phyloP scores from a whole-genome alignment of 1,140 invertebrate species.

The Microplitis demolitor region DNA sequence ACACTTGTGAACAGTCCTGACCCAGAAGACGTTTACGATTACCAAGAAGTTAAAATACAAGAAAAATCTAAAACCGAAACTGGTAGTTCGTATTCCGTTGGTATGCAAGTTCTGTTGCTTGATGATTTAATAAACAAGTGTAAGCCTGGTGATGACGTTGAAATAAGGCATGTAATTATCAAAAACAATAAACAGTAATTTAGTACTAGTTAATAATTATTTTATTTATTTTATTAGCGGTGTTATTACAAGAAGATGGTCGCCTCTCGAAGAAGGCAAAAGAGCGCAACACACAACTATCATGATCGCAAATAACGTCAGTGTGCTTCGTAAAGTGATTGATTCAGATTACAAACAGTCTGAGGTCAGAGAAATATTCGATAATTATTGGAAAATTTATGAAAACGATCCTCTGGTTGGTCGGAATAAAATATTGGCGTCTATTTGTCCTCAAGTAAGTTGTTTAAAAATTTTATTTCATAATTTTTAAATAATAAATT shows the following conservation, averaged over 20 bases:
- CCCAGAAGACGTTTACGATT: constrained; percentile 78
- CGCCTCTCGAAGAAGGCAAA: constrained; percentile 63
- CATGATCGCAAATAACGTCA: constrained; percentile 53
- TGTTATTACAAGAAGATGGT: constrained; percentile 76
- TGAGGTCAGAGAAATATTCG: constrained; percentile 76
- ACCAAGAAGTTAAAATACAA: constrained; percentile 89
- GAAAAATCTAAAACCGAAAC: constrained; percentile 43
- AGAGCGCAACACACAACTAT: constrained; percentile 64
- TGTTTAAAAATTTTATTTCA: neutral
- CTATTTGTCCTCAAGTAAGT: constrained; percentile 81
- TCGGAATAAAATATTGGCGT: constrained; percentile 79
- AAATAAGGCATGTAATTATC: constrained; percentile 72
- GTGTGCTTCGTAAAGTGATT: constrained; percentile 46
- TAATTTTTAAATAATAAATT: constrained; percentile 14
- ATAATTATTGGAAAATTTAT: constrained; percentile 76
- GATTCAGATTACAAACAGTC: constrained; percentile 46
- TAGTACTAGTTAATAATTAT: neutral
- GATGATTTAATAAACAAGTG: constrained; percentile 87
- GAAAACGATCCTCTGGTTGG: constrained; percentile 68
- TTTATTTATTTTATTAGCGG: constrained; percentile 65
- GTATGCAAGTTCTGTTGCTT: constrained; percentile 70
- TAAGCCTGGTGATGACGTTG: constrained; percentile 88
- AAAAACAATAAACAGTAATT: neutral
- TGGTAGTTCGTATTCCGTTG: constrained; percentile 34
- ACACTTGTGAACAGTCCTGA: constrained; percentile 62